Conservation (phyloP, 2,888 invertebrate species). For the Emmelina monodactyla region DNA sequence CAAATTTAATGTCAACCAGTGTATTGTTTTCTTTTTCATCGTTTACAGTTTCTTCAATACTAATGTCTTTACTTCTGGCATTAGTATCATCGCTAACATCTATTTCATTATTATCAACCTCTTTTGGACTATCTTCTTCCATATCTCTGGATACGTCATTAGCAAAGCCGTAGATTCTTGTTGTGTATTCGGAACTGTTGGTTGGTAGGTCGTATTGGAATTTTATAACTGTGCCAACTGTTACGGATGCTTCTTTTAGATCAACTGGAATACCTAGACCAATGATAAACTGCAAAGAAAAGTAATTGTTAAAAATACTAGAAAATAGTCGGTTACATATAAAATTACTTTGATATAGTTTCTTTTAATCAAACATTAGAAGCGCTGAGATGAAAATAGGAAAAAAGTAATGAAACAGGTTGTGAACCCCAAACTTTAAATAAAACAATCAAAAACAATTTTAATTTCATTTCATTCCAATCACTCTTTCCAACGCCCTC, state of each 20-base stretch:
- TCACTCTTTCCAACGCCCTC: too few relatives aligned
- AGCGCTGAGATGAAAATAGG: too few relatives aligned
- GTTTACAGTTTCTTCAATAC: conserved; percentile 17
- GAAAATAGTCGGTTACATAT: too few relatives aligned
- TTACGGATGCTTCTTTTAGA: conserved; percentile 67
- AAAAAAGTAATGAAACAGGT: too few relatives aligned
- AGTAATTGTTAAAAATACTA: too few relatives aligned
- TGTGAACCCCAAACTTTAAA: too few relatives aligned
- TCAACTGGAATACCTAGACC: conserved; percentile 74
- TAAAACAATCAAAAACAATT: too few relatives aligned
- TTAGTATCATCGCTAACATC: conserved; percentile 1
- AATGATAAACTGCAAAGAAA: conserved; percentile 66
- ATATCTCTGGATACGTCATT: conserved; percentile 50
- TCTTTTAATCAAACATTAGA: too few relatives aligned
- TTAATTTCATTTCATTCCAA: too few relatives aligned
- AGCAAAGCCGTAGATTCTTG: conserved; percentile 52
- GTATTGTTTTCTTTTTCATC: conserved; percentile 26
- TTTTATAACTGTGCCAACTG: conserved; percentile 72
- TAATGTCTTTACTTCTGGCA: neutral
- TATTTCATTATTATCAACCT: conserved; percentile 19
- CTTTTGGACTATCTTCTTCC: conserved; percentile 21
- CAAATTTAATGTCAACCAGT: conserved; percentile 47
- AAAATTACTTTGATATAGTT: too few relatives aligned
- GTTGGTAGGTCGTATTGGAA: conserved; percentile 72
- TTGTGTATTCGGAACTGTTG: conserved; percentile 67